Evolutionary conservation across 2,888 invertebrate genomes (phyloP).

Genomic region (Eumerus sabulonum): DNA sequence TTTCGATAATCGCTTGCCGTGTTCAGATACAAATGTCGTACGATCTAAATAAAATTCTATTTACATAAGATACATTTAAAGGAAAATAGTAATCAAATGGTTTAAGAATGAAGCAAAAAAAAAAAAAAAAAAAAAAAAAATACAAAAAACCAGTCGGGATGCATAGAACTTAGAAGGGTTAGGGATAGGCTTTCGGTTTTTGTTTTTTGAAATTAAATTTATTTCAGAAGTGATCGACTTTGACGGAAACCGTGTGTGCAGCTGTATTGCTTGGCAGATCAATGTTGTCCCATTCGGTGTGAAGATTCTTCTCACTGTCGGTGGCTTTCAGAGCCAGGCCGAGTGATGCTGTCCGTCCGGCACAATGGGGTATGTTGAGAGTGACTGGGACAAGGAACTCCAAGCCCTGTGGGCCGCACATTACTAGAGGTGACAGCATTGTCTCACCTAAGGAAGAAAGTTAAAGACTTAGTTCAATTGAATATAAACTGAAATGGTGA

Average conservation of each 20-base stretch:
- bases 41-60: conserved; percentile 34
- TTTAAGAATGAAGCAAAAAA: conserved; percentile 7
- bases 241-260: conserved; percentile 92
- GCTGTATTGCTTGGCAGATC: conserved; percentile 90
- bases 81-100: too few species aligned
- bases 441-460: conserved; percentile 87
- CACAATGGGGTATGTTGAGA: conserved; percentile 92
- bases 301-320: conserved; percentile 90
- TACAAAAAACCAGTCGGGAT: conserved; percentile 19
- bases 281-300: conserved; percentile 92
- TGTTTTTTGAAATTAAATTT: conserved; percentile 64
- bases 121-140: conserved; percentile 1
- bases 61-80: conserved; percentile 55
- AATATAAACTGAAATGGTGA: neutral
- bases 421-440: conserved; percentile 94
- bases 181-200: too few species aligned
- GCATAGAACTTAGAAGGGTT: conserved; percentile 44
- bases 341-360: conserved; percentile 87
- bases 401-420: conserved; percentile 97
- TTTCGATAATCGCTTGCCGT: conserved; percentile 14
- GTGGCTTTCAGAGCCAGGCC: conserved; percentile 89
- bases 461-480: conserved; percentile 4
- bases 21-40: too few species aligned
- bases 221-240: conserved; percentile 92
- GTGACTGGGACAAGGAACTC: conserved; percentile 94